Evolutionary conservation across 2,888 invertebrate species (phyloP).

Genomic region (Troides aeacus): DNA sequence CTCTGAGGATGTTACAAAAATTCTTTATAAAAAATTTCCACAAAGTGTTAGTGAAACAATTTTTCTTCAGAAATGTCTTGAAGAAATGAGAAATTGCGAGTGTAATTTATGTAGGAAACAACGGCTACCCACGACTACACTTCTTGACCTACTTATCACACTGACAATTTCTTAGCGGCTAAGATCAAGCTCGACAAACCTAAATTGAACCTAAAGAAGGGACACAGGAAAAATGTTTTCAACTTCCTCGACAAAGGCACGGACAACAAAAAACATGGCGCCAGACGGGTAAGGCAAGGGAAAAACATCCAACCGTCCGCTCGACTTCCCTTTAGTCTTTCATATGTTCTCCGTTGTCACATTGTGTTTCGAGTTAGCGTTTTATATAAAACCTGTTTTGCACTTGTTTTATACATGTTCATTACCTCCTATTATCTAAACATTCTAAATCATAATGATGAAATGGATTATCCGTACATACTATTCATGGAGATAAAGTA

Average conservation of each 20-base stretch:
- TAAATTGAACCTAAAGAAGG: constrained; percentile 23
- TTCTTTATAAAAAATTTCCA: background rate
- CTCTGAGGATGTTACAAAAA: background rate
- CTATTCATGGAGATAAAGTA: background rate
- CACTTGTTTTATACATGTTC: background rate
- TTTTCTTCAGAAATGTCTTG: background rate
- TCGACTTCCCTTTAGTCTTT: constrained; percentile 22
- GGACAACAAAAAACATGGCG: constrained; percentile 27
- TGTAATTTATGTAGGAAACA: background rate
- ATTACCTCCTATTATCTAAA: background rate
- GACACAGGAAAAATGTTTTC: constrained; percentile 20
- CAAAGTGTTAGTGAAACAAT: background rate
- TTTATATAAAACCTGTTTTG: constrained; percentile 13
- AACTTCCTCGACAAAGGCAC: constrained; percentile 23
- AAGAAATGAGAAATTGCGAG: constrained; percentile 8
- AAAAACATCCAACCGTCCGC: constrained; percentile 23
- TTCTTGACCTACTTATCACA: constrained; percentile 21
- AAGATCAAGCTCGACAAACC: constrained; percentile 10
- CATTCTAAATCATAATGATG: background rate
- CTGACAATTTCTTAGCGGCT: constrained; percentile 17
- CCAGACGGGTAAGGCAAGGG: constrained; percentile 25
- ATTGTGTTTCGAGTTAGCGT: constrained; percentile 15
- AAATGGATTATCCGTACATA: background rate
- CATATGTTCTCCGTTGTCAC: constrained; percentile 18
- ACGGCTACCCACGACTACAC: background rate